Evolutionary conservation across 1,140 invertebrate species (phyloP).

Genomic region (Psix sp.): DNA sequence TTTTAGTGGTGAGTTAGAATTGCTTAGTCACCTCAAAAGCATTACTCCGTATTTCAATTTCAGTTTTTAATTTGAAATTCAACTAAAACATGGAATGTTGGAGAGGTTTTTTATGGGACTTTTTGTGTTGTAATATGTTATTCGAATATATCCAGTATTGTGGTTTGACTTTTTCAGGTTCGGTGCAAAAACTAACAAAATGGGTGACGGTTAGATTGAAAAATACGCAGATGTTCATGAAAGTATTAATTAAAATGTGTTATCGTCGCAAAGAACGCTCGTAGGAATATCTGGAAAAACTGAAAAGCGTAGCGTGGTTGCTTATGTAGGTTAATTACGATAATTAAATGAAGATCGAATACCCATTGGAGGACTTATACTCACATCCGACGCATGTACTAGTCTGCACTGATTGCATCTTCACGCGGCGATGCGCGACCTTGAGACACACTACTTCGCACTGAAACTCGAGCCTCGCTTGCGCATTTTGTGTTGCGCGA

Average conservation of each 20-base stretch:
- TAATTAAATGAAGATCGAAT: background rate
- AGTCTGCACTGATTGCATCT: conserved; percentile 6
- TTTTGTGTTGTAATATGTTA: no score
- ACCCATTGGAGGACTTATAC: background rate
- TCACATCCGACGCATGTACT: background rate
- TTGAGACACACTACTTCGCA: conserved; percentile 17
- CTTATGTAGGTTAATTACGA: conserved; percentile 3
- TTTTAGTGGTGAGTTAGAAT: conserved; percentile 10
- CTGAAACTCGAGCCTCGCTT: conserved; percentile 11
- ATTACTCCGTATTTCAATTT: no score
- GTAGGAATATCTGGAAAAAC: background rate
- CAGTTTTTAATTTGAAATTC: no score
- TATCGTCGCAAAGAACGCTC: no score
- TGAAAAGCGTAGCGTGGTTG: background rate
- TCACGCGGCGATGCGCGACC: conserved; percentile 13
- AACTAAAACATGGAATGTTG: no score
- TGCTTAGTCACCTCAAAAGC: no score
- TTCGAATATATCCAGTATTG: no score
- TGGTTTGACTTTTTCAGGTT: no score
- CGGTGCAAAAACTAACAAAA: no score
- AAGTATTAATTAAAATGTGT: background rate
- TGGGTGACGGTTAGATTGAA: no score
- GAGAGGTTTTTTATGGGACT: no score
- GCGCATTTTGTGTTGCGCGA: background rate
- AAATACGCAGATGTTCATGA: no score